Percentiles rank a stretch among this genome's conserved stretches.
These are phyloP conservation scores for Ispidina lecontei DNA, from an alignment of 2,797 vertebrate genomes.

Conservation along the genomic window DNA sequence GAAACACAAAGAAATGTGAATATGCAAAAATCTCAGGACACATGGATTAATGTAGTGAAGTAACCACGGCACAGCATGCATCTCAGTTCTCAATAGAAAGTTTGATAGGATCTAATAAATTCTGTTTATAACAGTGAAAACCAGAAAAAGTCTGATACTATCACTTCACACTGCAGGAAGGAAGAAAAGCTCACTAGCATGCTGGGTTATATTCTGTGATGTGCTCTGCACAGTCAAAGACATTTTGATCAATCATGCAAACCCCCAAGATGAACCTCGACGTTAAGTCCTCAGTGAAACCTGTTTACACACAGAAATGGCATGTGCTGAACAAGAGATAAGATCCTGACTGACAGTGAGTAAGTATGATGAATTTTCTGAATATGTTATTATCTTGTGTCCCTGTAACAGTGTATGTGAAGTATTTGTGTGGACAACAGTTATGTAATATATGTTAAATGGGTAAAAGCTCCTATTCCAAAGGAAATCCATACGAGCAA, in stretches of 20 bases:
- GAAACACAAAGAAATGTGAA: not conserved
- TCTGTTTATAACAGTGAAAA: slow-evolving; percentile 2
- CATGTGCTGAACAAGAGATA: not conserved
- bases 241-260: slow-evolving; percentile 7
- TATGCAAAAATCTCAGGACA: not conserved
- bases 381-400: not conserved
- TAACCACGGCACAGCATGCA: not conserved
- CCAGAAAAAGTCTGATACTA: not conserved
- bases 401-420: not conserved
- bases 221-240: not conserved
- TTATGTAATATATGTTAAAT: not conserved
- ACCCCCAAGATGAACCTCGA: not conserved
- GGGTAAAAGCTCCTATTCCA: not conserved
- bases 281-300: not conserved
- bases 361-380: not conserved
- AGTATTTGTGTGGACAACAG: not conserved
- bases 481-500: not conserved
- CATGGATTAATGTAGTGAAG: slow-evolving; percentile 18
- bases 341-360: not conserved
- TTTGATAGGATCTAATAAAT: not conserved
- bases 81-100: not conserved
- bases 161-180: not conserved
- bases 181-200: not conserved
- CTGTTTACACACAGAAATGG: not conserved
- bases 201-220: not conserved